A percentile compares a stretch with the other conserved stretches of the same genome.
Evolutionary conservation across 2,113 vertebrate genomes (phyloP).

Genomic region (Platycercus adscitus): DNA sequence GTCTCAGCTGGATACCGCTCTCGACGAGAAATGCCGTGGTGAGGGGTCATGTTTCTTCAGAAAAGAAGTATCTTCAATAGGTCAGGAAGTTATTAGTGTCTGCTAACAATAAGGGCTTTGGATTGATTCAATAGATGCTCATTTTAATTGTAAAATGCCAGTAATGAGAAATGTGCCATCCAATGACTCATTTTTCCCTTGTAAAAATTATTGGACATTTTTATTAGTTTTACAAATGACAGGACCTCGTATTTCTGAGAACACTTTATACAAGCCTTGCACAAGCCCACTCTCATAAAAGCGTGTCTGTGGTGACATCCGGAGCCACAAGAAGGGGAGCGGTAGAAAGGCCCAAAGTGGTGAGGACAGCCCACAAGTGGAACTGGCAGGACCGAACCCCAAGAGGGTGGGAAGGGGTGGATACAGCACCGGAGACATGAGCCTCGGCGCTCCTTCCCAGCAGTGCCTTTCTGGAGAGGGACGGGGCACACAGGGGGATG

Average conservation of each 20-base stretch:
- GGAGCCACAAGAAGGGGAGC: constrained; percentile 65
- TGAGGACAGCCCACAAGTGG: constrained; percentile 68
- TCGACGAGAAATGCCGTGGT: constrained; percentile 54
- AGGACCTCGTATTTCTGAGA: constrained; percentile 66
- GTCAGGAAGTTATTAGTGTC: constrained; percentile 71
- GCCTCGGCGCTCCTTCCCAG: constrained; percentile 49
- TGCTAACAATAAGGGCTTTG: constrained; percentile 69
- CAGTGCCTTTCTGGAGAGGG: constrained; percentile 59
- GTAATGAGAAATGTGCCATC: constrained; percentile 69
- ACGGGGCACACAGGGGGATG: constrained; percentile 56
- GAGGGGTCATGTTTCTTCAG: constrained; percentile 65
- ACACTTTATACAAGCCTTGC: constrained; percentile 69
- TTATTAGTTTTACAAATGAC: constrained; percentile 70
- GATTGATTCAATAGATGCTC: constrained; percentile 69
- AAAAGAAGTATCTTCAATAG: constrained; percentile 66
- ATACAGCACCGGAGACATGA: constrained; percentile 60
- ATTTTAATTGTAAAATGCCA: constrained; percentile 67
- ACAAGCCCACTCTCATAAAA: constrained; percentile 69
- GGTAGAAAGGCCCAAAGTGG: constrained; percentile 66
- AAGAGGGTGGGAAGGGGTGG: constrained; percentile 68
- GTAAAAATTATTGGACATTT: constrained; percentile 70
- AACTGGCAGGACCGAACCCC: constrained; percentile 68
- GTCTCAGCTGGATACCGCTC: constrained; percentile 66
- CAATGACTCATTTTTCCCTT: constrained; percentile 71
- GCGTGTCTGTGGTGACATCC: constrained; percentile 68